Evolutionary conservation across 1,140 invertebrate genomes (phyloP).

Genomic region (Rhagoletis pomonella): DNA sequence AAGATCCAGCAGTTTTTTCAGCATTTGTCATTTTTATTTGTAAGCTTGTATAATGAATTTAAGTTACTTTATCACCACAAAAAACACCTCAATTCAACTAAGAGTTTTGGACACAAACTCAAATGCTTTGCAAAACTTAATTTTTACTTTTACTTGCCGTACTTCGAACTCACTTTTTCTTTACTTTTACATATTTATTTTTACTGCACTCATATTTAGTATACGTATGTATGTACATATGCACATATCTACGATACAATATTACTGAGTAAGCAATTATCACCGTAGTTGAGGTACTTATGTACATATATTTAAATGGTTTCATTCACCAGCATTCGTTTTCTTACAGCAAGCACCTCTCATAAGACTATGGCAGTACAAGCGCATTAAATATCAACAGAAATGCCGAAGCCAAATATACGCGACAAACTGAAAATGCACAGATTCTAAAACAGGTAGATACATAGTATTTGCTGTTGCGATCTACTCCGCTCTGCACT

Average conservation of each 20-base stretch:
- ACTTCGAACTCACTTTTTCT: background rate
- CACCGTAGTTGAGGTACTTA: no score
- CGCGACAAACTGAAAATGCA: conserved; percentile 50
- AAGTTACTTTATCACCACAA: background rate
- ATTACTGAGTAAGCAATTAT: no score
- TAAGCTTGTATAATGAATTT: background rate
- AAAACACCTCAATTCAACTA: background rate
- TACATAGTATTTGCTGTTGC: background rate
- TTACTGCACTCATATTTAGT: background rate
- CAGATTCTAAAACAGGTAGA: conserved; percentile 54
- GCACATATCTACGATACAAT: no score
- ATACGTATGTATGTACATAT: background rate
- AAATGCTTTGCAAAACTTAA: background rate
- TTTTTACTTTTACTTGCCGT: background rate
- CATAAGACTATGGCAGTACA: background rate
- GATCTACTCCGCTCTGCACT: background rate
- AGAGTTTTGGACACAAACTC: no score
- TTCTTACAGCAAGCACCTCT: background rate
- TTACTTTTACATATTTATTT: background rate
- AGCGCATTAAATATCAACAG: no score
- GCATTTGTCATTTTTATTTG: background rate
- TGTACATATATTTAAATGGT: background rate
- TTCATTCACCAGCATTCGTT: background rate
- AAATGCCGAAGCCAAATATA: background rate
- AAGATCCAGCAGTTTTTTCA: background rate